Conservation (phyloP, 2,888 invertebrate genomes). For the Hydropsyche betteni region DNA sequence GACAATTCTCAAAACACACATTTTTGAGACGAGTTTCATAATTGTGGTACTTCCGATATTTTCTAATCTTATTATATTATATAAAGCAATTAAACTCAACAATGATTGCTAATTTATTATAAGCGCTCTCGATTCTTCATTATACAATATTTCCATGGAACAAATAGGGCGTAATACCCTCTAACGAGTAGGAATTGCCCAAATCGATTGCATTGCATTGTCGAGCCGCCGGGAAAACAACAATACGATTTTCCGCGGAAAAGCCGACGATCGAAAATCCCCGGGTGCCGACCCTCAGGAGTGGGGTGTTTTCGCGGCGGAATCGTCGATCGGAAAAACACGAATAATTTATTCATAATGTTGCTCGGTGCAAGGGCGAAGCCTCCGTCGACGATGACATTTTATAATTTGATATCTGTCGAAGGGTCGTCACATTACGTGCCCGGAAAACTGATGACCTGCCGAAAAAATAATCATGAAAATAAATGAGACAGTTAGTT, state of each 20-base stretch:
- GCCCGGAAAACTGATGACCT: conserved; percentile 44
- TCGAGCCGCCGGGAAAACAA: background rate
- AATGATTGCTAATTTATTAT: no score
- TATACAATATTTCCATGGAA: no score
- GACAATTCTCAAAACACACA: no score
- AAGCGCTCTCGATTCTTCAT: no score
- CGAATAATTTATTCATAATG: conserved; percentile 51
- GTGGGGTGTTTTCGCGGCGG: background rate
- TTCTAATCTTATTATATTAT: background rate
- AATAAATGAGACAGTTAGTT: background rate
- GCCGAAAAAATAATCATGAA: background rate
- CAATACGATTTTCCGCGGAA: background rate
- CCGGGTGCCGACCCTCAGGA: background rate
- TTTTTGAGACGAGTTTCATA: no score
- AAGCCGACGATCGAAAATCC: conserved; percentile 12
- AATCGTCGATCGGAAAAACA: background rate
- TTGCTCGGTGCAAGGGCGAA: conserved; percentile 35
- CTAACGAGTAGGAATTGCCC: no score
- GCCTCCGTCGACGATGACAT: conserved; percentile 44
- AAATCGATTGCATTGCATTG: no score
- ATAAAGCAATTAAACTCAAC: no score
- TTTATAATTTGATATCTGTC: conserved; percentile 51
- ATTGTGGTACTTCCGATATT: no score
- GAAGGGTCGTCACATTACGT: conserved; percentile 46
- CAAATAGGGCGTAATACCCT: no score